phyloP scores from a whole-genome alignment of 2,888 invertebrate species.

The Strigamia maritima region DNA sequence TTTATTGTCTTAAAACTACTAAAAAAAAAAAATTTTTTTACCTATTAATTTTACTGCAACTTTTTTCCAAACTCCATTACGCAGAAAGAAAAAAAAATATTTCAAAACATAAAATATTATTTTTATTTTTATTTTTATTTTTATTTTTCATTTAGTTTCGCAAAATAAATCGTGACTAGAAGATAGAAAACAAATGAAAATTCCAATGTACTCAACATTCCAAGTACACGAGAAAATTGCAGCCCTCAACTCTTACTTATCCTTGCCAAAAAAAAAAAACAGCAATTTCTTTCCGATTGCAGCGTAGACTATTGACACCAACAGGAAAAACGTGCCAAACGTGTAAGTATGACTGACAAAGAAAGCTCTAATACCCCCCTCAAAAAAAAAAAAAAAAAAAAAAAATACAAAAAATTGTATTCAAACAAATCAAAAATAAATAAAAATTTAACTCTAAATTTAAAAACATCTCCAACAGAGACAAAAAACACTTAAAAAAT shows the following conservation, averaged over 20 bases:
- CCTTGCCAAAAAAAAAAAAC: not conserved
- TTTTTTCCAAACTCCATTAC: too few relatives aligned
- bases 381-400: too few relatives aligned
- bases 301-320: not conserved
- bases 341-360: not conserved
- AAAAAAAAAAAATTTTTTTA: too few relatives aligned
- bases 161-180: not conserved
- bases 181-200: slow-evolving; percentile 16
- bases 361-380: too few relatives aligned
- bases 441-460: not conserved
- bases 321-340: slow-evolving; percentile 7
- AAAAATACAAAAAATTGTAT: too few relatives aligned
- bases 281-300: not conserved
- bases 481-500: not conserved
- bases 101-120: too few relatives aligned
- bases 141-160: not conserved
- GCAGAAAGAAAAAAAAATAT: too few relatives aligned
- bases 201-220: slow-evolving; percentile 25
- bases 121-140: too few relatives aligned
- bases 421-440: not conserved
- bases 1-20: too few relatives aligned
- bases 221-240: slow-evolving; percentile 5
- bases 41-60: too few relatives aligned
- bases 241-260: not conserved
- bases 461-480: not conserved